Conservation (phyloP, 2,888 invertebrate species). For the Hypomecis punctinalis region DNA sequence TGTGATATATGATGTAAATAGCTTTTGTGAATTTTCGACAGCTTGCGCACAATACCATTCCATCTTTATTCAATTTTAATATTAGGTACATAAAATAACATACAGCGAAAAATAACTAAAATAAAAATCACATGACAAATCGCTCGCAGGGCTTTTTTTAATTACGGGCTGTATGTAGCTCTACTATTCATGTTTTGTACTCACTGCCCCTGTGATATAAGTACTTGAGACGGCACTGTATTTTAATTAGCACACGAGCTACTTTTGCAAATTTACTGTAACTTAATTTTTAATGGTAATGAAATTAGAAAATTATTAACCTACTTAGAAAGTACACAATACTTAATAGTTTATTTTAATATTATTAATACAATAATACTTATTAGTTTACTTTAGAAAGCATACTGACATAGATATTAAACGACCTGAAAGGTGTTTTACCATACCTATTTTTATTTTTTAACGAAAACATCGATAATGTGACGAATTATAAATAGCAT, state of each 20-base stretch:
- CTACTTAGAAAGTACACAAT: not conserved
- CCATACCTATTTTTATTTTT: constrained; percentile 28
- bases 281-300: too few relatives aligned
- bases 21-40: constrained; percentile 32
- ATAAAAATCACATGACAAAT: not conserved
- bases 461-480: constrained; percentile 51
- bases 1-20: constrained; percentile 32
- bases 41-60: constrained; percentile 42
- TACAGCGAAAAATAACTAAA: not conserved
- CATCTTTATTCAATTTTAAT: constrained; percentile 31
- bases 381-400: not conserved
- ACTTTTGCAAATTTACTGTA: not conserved
- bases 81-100: not conserved
- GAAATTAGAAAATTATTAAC: too few relatives aligned
- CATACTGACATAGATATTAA: not conserved
- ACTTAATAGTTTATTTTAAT: not conserved
- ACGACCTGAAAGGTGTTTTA: not conserved
- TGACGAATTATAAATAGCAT: constrained; percentile 51
- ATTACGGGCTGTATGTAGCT: not conserved
- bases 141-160: not conserved
- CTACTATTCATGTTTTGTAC: not conserved
- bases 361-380: not conserved
- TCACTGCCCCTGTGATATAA: not conserved
- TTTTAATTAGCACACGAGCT: not conserved
- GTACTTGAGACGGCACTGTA: not conserved